Conservation (phyloP, 2,797 vertebrate genomes). For the Alauda arvensis region DNA sequence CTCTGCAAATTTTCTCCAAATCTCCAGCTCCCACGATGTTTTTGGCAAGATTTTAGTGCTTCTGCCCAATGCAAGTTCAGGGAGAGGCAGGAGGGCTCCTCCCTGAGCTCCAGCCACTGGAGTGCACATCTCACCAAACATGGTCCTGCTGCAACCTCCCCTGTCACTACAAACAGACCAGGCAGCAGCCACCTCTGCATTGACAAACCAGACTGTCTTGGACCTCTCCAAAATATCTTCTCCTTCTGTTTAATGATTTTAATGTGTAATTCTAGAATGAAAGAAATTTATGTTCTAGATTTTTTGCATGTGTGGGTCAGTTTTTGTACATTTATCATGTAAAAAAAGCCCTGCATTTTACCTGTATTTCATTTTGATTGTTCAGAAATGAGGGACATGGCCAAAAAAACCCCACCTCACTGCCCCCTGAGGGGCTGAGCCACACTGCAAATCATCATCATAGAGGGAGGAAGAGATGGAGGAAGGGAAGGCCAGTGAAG, state of each 20-base stretch:
- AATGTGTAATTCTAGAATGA: background rate
- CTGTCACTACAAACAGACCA: background rate
- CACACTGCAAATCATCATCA: background rate
- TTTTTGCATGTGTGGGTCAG: background rate
- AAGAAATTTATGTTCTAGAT: background rate
- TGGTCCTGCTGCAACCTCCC: background rate
- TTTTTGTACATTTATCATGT: background rate
- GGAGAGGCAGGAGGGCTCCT: accelerated
- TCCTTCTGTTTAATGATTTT: background rate
- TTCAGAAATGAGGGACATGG: background rate
- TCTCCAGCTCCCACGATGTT: background rate
- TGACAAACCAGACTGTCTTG: background rate
- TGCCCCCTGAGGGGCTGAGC: background rate
- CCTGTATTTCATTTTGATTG: background rate
- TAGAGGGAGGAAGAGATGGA: background rate
- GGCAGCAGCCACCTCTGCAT: background rate
- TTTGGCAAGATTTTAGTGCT: background rate
- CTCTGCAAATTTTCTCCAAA: background rate
- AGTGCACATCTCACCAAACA: accelerated
- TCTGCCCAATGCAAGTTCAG: background rate
- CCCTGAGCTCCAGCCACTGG: background rate
- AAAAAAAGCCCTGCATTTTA: background rate
- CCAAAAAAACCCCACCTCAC: background rate
- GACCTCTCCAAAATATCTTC: background rate
- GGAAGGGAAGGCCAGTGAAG: background rate